Evolutionary conservation across 2,888 invertebrate genomes (phyloP), one percentile per base, ranked within the genome.

Genomic region (Drosophila paracracens): DNA sequence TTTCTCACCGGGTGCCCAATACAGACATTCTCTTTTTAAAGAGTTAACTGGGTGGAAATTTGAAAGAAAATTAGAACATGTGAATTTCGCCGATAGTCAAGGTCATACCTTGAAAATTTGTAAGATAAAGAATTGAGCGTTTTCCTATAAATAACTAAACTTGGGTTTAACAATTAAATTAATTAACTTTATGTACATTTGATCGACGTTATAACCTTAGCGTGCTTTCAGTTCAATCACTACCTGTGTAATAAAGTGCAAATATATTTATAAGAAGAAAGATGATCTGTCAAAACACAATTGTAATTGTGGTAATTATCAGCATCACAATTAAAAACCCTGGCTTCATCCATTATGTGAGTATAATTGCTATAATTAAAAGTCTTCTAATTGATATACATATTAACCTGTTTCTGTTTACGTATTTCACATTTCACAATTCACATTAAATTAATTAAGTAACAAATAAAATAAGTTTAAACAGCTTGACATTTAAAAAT

Each of bases 201-300:
- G 56, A 54, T 43, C 11, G 16, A 18, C 38, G 31, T 11, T 63
- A 74, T 79, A 85, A 85, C 76, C 83, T 65, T 40, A 56, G 46
- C 40, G 40, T 31, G 53, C 18, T 54, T 59, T 29, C 16, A 2
- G 11, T 10, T 10, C 10, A 21, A 18, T 38, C 52, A 40, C n/a
- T 18, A 35, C 13, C 58, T 27, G 18, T 13, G 46, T 59, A n/a
- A 25, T 29, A 58, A 11, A 31, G 11, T 58, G 6, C 8, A 5
- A 31, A 16, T 31, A 0, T 29, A 25, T n/a, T 18, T 16, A 43
- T 31, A 31, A 10, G 10, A 16, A 4, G n/a, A 5, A 21, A 46
- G 10, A 59, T 33, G n/a, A 56, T 38, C 27, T n/a, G 21, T 16
- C 27, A 46, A 56, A 62, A 29, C 33, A 25, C 11, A 67, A 46